phyloP scores from a whole-genome alignment of 2,888 invertebrate genomes.

The Hypomecis punctinalis region DNA sequence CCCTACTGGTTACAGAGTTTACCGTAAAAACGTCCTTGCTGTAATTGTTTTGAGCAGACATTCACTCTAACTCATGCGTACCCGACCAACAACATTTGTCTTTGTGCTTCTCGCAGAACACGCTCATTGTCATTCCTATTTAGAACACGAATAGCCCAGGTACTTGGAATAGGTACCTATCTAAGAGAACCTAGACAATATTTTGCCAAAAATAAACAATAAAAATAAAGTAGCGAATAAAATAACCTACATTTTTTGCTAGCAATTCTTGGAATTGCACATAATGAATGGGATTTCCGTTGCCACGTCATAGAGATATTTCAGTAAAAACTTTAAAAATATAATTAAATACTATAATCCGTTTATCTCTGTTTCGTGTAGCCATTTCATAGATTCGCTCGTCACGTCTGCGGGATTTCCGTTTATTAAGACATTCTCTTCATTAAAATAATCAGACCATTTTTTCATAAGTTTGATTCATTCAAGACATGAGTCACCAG shows the following conservation, averaged over 20 bases:
- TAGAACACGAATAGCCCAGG: conserved; percentile 1
- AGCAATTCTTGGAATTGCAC: too few relatives aligned
- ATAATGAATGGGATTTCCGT: neutral
- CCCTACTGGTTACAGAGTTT: neutral
- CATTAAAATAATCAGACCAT: conserved; percentile 9
- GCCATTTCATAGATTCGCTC: conserved; percentile 6
- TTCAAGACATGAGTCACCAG: conserved; percentile 15
- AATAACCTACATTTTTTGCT: too few relatives aligned
- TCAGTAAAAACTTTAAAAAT: neutral
- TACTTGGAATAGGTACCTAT: neutral
- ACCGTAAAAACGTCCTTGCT: conserved; percentile 4
- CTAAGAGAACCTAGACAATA: neutral
- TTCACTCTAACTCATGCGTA: conserved; percentile 1
- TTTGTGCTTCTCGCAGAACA: neutral
- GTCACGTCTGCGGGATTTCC: conserved; percentile 24
- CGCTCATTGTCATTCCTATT: conserved; percentile 5
- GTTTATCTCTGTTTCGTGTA: neutral
- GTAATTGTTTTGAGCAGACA: conserved; percentile 6
- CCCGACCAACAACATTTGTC: neutral
- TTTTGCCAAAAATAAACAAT: neutral
- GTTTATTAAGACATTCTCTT: conserved; percentile 22
- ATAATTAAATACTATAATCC: neutral
- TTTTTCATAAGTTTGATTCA: conserved; percentile 25
- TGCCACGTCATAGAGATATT: neutral
- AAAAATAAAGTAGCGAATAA: too few relatives aligned